Conservation (phyloP, 2,797 vertebrate genomes). For the Molossus molossus region DNA sequence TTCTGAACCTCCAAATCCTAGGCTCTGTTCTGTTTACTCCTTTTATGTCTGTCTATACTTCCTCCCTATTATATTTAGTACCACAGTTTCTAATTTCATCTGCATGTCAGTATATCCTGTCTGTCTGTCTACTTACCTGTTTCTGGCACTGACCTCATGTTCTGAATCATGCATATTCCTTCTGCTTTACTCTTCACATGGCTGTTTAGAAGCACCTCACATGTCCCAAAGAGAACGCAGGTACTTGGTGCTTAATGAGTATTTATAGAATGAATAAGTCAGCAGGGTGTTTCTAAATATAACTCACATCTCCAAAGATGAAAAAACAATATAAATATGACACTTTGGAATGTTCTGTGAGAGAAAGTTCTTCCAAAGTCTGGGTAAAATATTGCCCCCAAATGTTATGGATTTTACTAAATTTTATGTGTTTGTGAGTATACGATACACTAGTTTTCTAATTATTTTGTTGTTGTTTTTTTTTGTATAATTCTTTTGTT, state of each 20-base stretch:
- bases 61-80: not conserved
- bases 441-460: conserved; percentile 38
- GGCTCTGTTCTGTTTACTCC: not conserved
- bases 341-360: conserved; percentile 20
- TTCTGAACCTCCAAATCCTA: not conserved
- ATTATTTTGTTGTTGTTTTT: not conserved
- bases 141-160: not conserved
- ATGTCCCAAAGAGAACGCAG: not conserved
- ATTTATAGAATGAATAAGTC: not conserved
- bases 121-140: not conserved
- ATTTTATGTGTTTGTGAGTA: not conserved
- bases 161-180: not conserved
- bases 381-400: not conserved
- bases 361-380: not conserved
- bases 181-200: not conserved
- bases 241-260: not conserved
- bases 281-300: not conserved
- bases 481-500: not conserved
- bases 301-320: not conserved
- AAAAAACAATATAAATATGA: not conserved
- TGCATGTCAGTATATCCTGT: not conserved
- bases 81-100: not conserved
- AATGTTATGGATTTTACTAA: not conserved
- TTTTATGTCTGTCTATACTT: not conserved
- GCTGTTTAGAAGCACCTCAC: not conserved